Conservation (phyloP, 2,113 vertebrate genomes). For the Xiphophorus maculatus region DNA sequence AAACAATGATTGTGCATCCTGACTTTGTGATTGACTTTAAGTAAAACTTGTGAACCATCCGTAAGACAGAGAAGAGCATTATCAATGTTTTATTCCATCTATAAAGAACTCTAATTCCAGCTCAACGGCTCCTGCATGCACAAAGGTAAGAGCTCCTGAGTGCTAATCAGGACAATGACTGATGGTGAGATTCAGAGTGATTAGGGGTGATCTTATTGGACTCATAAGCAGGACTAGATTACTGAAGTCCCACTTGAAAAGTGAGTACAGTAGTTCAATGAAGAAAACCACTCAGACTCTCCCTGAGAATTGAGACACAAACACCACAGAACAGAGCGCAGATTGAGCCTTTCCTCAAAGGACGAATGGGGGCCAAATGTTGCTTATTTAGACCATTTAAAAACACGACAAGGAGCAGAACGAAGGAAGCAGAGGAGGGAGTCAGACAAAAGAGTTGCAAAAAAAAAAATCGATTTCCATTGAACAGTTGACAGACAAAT, state of each 20-base stretch:
- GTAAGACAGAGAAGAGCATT: not conserved
- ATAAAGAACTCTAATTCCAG: not conserved
- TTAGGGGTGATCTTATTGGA: slow-evolving; percentile 14
- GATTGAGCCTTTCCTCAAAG: slow-evolving; percentile 13
- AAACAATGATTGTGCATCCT: no score
- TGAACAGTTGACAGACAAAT: slow-evolving; percentile 12
- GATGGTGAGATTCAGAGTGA: slow-evolving; percentile 20
- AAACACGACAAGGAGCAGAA: slow-evolving; percentile 19
- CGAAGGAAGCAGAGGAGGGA: slow-evolving; percentile 20
- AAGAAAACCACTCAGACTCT: slow-evolving; percentile 11
- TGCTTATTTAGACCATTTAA: slow-evolving; percentile 54
- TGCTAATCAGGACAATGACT: slow-evolving; percentile 2
- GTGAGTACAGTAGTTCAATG: slow-evolving; percentile 14
- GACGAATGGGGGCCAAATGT: slow-evolving; percentile 23
- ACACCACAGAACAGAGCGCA: slow-evolving; percentile 2
- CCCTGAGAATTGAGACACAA: slow-evolving; percentile 16
- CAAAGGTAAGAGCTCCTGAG: slow-evolving; percentile 6
- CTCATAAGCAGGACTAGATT: slow-evolving; percentile 13
- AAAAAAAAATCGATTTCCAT: slow-evolving; percentile 2
- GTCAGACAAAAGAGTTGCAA: not conserved
- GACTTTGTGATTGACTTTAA: no score
- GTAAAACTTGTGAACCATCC: no score
- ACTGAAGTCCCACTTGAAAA: slow-evolving; percentile 14
- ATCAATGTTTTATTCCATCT: slow-evolving; percentile 2
- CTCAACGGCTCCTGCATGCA: not conserved